Percentiles rank a stretch among this genome's conserved stretches.
Conservation (phyloP, 2,888 invertebrate genomes). For the Phragmatobia fuliginosa region DNA sequence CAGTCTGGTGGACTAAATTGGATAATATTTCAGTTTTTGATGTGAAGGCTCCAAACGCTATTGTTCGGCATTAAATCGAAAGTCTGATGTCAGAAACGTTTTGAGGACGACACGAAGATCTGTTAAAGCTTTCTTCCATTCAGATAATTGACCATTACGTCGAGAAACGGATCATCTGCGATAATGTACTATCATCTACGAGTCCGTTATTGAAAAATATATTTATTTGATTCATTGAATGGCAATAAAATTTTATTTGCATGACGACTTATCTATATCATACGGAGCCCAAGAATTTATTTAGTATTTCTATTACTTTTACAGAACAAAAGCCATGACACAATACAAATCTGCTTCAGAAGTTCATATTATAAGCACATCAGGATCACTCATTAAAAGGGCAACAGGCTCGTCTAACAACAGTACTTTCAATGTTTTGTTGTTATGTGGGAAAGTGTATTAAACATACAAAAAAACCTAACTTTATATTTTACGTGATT, state of each 20-base stretch:
- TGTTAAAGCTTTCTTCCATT: constrained; percentile 72
- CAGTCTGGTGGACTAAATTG: constrained; percentile 26
- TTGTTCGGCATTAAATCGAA: constrained; percentile 54
- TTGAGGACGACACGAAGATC: constrained; percentile 51
- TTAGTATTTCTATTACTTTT: not conserved
- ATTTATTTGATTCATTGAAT: constrained; percentile 53
- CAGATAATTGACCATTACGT: constrained; percentile 74
- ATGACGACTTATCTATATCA: constrained; percentile 18
- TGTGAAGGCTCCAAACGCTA: constrained; percentile 22
- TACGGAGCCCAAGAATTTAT: not conserved
- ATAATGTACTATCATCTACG: constrained; percentile 62
- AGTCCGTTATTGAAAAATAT: constrained; percentile 57
- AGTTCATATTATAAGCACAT: too few species aligned
- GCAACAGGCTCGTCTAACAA: not conserved
- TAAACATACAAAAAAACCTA: not conserved
- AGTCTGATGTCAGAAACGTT: constrained; percentile 42
- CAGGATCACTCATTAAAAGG: not conserved
- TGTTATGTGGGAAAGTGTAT: not conserved
- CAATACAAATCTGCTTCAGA: not conserved
- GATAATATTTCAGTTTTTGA: constrained; percentile 36
- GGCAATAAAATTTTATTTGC: constrained; percentile 22
- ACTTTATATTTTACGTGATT: not conserved
- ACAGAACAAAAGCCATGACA: too few species aligned
- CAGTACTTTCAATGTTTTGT: too few species aligned
- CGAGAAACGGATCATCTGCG: constrained; percentile 56